Base-by-base conservation (phyloP, 2,888 invertebrate genomes). In the Tholera decimalis region DNA sequence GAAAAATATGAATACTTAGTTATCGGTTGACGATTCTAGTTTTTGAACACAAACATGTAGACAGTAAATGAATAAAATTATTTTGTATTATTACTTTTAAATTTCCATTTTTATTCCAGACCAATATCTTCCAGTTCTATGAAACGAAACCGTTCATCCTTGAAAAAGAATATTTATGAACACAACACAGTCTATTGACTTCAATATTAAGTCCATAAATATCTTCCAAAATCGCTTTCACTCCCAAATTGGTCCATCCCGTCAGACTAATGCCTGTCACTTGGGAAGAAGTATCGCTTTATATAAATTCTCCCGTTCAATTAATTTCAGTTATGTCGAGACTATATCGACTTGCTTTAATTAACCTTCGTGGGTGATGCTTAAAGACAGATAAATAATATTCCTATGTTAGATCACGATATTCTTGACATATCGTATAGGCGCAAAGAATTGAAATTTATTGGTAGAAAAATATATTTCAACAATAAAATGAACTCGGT, bases 281-380 rank as follows among this genome's bases (percentile, higher is more conserved):
- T 85, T 73, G 83, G 75, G 86, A 90, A 92, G 92, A 92, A 91
- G 92, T 92, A 94, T 93, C 85, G 89, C 89, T 90, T 89, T 88
- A 91, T 92, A 93, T 91, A 93, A 93, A 93, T 93, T 92, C 88
- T 88, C 81, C 55, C 82, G 84, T 89, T 89, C 92, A 91, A 93
- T 93, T 93, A 93, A 93, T 93, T 91, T 89, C 80, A 85, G 89
- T 91, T 90, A 89, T 91, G 89, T 90, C 88, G 87, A 88, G 88
- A 83, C 73, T 86, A 78, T 89, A 92, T 92, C 90, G 88, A 83
- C 76, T 84, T 69, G 84, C 83, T 87, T 91, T 93, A 90, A 92
- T 92, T 93, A 91, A 93, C 89, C 91, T 88, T 79, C 82, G 67
- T 78, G 68, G 75, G 76, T 83, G 80, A 79, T 77, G 72, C 54